A percentile compares a stretch with the other conserved stretches of the same genome.
Evolutionary conservation across 2,113 vertebrate species (phyloP).

Genomic region (Calyptommatus sinebrachiatus): DNA sequence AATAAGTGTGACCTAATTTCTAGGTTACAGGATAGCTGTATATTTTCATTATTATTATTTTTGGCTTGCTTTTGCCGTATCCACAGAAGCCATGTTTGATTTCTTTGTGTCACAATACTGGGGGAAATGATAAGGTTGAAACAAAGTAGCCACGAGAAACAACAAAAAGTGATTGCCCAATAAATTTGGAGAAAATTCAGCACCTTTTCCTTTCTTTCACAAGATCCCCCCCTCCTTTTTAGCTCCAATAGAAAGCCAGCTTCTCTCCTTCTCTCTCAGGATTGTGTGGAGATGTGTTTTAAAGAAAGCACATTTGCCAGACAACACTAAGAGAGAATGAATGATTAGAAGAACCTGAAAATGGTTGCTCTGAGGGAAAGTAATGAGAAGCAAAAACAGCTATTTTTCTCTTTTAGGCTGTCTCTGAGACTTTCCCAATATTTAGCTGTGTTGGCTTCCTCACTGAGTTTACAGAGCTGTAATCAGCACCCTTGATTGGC

Average conservation of each 20-base stretch:
- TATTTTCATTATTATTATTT: neutral
- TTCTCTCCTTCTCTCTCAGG: conserved; percentile 18
- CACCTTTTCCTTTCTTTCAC: conserved; percentile 33
- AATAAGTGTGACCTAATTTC: no score
- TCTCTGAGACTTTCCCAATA: conserved; percentile 28
- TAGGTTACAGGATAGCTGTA: neutral
- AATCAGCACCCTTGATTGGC: conserved; percentile 7
- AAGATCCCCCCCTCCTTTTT: no score
- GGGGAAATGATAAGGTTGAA: neutral
- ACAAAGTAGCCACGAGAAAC: neutral
- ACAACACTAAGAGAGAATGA: conserved; percentile 46
- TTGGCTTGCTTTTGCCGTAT: neutral
- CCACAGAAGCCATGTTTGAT: neutral
- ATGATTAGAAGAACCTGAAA: conserved; percentile 51
- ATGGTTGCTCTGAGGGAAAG: conserved; percentile 46
- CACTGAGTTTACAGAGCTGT: neutral
- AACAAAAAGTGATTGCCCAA: neutral
- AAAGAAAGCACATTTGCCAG: conserved; percentile 42
- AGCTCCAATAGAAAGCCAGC: conserved; percentile 11
- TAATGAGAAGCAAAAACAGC: conserved; percentile 32
- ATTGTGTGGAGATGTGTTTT: conserved; percentile 44
- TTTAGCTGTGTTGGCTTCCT: conserved; percentile 33
- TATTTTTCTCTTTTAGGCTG: conserved; percentile 47
- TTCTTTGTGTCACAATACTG: accelerated
- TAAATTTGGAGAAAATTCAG: neutral